These are phyloP conservation scores for Ephestia elutella DNA, from an alignment of 1,140 invertebrate species.

Conservation along the genomic window DNA sequence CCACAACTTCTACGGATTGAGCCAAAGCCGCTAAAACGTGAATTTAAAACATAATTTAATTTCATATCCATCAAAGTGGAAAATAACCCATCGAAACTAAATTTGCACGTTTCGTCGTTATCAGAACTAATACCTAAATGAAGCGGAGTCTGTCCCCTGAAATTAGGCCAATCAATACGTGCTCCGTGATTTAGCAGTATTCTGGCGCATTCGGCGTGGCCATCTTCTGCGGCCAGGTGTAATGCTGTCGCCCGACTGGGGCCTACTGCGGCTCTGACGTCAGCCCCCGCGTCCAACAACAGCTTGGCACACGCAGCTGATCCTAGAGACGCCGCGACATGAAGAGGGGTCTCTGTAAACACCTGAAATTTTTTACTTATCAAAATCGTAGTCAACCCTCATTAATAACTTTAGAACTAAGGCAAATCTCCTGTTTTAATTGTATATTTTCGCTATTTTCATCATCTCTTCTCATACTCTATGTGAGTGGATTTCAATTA, in stretches of 20 bases:
- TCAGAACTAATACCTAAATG: constrained; percentile 74
- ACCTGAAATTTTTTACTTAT: constrained; percentile 64
- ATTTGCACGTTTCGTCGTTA: too few relatives aligned
- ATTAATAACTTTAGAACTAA: too few relatives aligned
- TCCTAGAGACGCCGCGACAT: constrained; percentile 85
- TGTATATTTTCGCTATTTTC: too few relatives aligned
- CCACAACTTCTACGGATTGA: constrained; percentile 83
- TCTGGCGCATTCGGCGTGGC: constrained; percentile 81
- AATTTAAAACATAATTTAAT: constrained; percentile 1
- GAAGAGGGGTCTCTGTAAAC: constrained; percentile 88
- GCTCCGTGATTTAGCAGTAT: constrained; percentile 84
- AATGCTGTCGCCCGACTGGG: constrained; percentile 81
- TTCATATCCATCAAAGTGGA: background rate
- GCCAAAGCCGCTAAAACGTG: constrained; percentile 78
- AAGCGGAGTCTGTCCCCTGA: constrained; percentile 83
- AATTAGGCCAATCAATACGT: constrained; percentile 79
- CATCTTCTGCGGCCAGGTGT: constrained; percentile 88
- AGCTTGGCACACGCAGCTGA: constrained; percentile 80
- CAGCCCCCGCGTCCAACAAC: constrained; percentile 82
- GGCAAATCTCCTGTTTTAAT: too few relatives aligned
- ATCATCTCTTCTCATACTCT: too few relatives aligned
- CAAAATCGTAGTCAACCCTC: too few relatives aligned
- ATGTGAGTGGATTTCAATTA: too few relatives aligned
- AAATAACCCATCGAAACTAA: background rate
- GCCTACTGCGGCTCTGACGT: constrained; percentile 83